phyloP scores from a whole-genome alignment of 2,113 vertebrate species.

The Elgaria multicarinata region DNA sequence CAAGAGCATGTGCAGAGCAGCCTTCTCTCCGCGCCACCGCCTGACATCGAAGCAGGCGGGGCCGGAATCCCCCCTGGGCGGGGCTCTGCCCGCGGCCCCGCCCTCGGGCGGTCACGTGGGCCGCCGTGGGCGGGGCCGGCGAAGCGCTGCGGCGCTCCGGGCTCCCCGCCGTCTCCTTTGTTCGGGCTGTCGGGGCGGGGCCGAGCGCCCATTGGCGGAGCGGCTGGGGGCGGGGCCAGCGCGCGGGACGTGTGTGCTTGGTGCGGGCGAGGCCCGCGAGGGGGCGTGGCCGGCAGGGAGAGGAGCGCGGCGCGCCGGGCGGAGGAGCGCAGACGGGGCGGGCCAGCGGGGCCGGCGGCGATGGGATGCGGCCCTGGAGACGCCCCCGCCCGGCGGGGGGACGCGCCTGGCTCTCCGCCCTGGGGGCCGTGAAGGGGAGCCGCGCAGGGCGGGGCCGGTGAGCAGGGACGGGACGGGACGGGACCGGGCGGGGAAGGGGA shows the following conservation, averaged over 20 bases:
- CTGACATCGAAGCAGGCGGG: too few relatives aligned
- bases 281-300: background rate
- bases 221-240: background rate
- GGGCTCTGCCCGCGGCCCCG: background rate
- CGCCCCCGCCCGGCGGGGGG: background rate
- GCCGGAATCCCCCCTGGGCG: too few relatives aligned
- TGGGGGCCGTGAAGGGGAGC: background rate
- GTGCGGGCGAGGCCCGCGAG: background rate
- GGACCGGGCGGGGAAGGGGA: background rate
- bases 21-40: background rate
- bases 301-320: background rate
- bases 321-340: background rate
- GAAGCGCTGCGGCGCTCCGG: conserved; percentile 1
- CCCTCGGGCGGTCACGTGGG: background rate
- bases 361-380: background rate
- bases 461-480: background rate
- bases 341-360: background rate
- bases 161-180: conserved; percentile 28
- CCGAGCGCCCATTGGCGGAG: background rate
- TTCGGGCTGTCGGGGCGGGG: conserved; percentile 17
- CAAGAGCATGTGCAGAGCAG: background rate
- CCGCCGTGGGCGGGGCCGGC: background rate
- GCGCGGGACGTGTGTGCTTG: background rate
- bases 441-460: background rate
- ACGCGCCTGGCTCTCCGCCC: background rate